Evolutionary conservation across 2,797 vertebrate genomes (phyloP).

Genomic region (Urocyon cinereoargenteus): DNA sequence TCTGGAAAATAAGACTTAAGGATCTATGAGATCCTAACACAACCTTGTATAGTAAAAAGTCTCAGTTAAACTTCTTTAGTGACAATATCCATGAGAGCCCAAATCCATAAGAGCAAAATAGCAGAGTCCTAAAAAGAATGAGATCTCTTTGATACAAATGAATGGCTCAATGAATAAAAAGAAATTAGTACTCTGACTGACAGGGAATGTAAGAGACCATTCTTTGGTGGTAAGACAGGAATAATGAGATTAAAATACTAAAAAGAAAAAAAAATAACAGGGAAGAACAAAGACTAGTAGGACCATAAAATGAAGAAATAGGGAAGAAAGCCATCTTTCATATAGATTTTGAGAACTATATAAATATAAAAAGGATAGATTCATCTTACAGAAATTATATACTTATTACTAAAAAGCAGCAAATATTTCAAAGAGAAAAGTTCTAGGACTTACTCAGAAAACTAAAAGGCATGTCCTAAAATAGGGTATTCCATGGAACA

Average conservation of each 20-base stretch:
- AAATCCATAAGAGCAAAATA: not conserved
- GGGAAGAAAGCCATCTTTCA: not conserved
- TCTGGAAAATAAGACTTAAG: not conserved
- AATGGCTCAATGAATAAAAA: not conserved
- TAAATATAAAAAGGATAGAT: not conserved
- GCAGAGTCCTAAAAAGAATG: not conserved
- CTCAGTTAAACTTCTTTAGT: not conserved
- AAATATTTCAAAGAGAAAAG: slow-evolving; percentile 34
- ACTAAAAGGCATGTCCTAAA: not conserved
- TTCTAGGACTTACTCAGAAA: not conserved
- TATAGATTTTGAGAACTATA: not conserved
- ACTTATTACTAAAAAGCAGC: not conserved
- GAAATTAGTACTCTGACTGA: not conserved
- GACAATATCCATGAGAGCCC: not conserved
- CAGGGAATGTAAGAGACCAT: not conserved
- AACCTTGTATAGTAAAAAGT: not conserved
- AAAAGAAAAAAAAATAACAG: slow-evolving; percentile 20
- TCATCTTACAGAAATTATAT: not conserved
- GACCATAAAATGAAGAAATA: not conserved
- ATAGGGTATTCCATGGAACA: not conserved
- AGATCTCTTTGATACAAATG: not conserved
- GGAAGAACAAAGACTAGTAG: slow-evolving; percentile 1
- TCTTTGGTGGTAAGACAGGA: not conserved
- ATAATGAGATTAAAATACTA: slow-evolving; percentile 41
- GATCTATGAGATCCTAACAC: not conserved